Conservation (phyloP, 35 echinoderm and acorn worm genomes). For the Apostichopus californicus region DNA sequence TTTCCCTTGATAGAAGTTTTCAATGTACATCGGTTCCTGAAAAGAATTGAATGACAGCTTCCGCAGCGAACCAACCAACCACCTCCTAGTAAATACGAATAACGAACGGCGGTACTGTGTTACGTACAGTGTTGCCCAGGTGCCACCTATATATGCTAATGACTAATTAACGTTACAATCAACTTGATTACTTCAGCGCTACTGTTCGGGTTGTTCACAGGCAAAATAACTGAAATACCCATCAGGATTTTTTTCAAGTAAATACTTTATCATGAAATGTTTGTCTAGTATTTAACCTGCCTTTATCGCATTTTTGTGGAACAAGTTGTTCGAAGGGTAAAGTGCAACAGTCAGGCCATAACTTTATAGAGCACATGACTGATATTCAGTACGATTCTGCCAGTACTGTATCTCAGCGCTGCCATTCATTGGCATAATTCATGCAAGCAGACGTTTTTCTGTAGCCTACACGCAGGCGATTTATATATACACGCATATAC, state of each 20-base stretch:
- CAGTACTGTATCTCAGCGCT: neutral
- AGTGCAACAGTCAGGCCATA: neutral
- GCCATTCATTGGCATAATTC: neutral
- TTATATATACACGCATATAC: neutral
- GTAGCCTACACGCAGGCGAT: neutral
- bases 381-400: neutral
- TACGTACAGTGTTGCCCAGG: neutral
- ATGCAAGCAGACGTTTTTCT: neutral
- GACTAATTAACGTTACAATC: neutral
- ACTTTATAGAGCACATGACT: too few species aligned
- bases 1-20: neutral
- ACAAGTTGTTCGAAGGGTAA: neutral
- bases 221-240: neutral
- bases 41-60: neutral
- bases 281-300: neutral
- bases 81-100: too few species aligned
- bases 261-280: neutral
- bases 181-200: neutral
- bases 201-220: neutral
- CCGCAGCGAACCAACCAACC: too few species aligned
- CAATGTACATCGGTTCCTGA: neutral
- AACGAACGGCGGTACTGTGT: too few species aligned
- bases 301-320: neutral
- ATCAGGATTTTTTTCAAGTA: neutral
- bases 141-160: neutral